Conservation (phyloP, 2,113 vertebrate genomes). For the Varanus komodoensis region DNA sequence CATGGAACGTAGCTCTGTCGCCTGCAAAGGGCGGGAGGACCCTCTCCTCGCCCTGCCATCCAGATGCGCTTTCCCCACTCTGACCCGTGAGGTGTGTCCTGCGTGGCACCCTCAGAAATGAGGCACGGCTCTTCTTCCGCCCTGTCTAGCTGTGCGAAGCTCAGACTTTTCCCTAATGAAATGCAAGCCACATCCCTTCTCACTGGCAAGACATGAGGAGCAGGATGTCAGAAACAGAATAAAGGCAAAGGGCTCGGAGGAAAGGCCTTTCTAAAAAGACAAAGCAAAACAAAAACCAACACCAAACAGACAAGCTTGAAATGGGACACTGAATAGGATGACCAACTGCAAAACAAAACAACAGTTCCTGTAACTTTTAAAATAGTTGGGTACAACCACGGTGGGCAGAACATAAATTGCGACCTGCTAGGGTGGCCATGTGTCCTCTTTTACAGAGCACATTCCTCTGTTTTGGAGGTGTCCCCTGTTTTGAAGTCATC, state of each 20-base stretch:
- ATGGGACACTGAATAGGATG: constrained; percentile 61
- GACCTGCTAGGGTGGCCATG: background rate
- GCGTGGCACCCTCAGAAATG: background rate
- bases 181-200: constrained; percentile 68
- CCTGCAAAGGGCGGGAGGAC: background rate
- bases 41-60: background rate
- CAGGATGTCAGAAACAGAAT: constrained; percentile 72
- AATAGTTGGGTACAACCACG: background rate
- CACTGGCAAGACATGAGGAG: constrained; percentile 64
- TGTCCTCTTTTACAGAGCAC: too few relatives aligned
- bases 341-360: constrained; percentile 59
- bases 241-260: constrained; percentile 64
- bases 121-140: background rate
- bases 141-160: background rate
- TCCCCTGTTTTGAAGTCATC: too few relatives aligned
- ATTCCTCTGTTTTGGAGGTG: too few relatives aligned
- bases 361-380: background rate
- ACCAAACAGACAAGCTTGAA: constrained; percentile 69
- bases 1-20: background rate
- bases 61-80: too few relatives aligned
- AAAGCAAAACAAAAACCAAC: constrained; percentile 42
- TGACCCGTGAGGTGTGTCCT: background rate
- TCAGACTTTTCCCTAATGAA: constrained; percentile 55
- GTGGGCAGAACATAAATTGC: background rate
- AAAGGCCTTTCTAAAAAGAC: constrained; percentile 34